Evolutionary conservation across 1,140 invertebrate species (phyloP).

Genomic region (Gonioctena quinquepunctata): DNA sequence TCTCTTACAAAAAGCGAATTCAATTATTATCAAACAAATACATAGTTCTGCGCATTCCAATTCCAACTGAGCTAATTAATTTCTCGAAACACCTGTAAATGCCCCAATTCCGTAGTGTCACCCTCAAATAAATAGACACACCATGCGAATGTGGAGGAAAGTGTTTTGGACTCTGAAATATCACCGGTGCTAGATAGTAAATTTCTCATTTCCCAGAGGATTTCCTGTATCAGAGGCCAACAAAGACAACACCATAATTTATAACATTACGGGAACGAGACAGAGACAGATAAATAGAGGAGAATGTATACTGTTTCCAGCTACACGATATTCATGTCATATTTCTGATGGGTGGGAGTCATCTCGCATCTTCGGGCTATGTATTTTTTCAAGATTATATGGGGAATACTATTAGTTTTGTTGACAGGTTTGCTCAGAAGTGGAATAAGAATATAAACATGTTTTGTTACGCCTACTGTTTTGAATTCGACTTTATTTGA

Average conservation of each 20-base stretch:
- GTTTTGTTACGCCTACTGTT: too few species aligned
- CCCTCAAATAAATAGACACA: constrained; percentile 12
- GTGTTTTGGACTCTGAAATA: constrained; percentile 48
- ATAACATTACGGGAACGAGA: constrained; percentile 27
- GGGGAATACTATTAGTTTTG: neutral
- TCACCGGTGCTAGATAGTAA: constrained; percentile 41
- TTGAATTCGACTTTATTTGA: too few species aligned
- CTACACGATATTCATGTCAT: constrained; percentile 28
- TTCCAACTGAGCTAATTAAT: neutral
- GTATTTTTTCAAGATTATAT: constrained; percentile 2
- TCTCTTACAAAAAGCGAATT: neutral
- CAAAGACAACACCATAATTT: constrained; percentile 22
- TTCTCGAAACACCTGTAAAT: neutral
- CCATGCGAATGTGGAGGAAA: constrained; percentile 26
- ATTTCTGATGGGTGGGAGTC: constrained; percentile 22
- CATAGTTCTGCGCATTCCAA: neutral
- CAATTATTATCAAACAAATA: neutral
- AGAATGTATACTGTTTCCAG: constrained; percentile 17
- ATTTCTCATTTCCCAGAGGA: constrained; percentile 42
- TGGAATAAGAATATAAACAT: too few species aligned
- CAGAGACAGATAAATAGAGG: constrained; percentile 40
- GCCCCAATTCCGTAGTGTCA: constrained; percentile 4
- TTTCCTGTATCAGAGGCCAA: constrained; percentile 18
- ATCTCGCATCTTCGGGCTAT: neutral
- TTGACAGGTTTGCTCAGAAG: too few species aligned